phyloP scores from a whole-genome alignment of 1,140 invertebrate genomes.

The Megathymus violae region DNA sequence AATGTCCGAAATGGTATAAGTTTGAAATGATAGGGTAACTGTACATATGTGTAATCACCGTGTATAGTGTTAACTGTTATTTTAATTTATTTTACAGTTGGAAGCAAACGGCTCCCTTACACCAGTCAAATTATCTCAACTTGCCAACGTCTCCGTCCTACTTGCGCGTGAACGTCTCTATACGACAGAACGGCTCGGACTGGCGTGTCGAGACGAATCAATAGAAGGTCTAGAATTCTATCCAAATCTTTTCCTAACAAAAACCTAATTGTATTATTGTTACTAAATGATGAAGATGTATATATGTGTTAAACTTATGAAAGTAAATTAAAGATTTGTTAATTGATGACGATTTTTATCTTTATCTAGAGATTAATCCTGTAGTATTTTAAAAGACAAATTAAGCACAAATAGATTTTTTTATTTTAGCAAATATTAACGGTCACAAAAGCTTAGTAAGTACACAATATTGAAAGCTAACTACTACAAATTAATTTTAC shows the following conservation, averaged over 20 bases:
- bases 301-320: constrained; percentile 28
- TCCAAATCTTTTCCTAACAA: constrained; percentile 91
- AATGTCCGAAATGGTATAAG: no score
- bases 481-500: not conserved
- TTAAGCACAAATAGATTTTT: constrained; percentile 46
- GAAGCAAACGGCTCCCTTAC: constrained; percentile 89
- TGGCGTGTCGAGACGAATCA: constrained; percentile 96
- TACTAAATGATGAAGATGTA: constrained; percentile 27
- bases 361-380: constrained; percentile 12
- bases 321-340: constrained; percentile 20
- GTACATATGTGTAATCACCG: no score
- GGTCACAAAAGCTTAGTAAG: constrained; percentile 30
- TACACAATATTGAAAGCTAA: not conserved
- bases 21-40: no score
- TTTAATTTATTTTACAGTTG: constrained; percentile 85
- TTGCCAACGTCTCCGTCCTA: constrained; percentile 92
- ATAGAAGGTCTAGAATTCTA: constrained; percentile 97
- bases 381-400: constrained; percentile 25
- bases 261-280: constrained; percentile 48
- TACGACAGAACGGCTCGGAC: constrained; percentile 92
- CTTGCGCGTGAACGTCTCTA: constrained; percentile 94
- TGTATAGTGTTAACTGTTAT: no score
- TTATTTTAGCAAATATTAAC: constrained; percentile 39
- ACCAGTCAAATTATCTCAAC: constrained; percentile 93
- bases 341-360: constrained; percentile 5